phyloP scores from a whole-genome alignment of 2,797 vertebrate species.

The Sternotherus odoratus region DNA sequence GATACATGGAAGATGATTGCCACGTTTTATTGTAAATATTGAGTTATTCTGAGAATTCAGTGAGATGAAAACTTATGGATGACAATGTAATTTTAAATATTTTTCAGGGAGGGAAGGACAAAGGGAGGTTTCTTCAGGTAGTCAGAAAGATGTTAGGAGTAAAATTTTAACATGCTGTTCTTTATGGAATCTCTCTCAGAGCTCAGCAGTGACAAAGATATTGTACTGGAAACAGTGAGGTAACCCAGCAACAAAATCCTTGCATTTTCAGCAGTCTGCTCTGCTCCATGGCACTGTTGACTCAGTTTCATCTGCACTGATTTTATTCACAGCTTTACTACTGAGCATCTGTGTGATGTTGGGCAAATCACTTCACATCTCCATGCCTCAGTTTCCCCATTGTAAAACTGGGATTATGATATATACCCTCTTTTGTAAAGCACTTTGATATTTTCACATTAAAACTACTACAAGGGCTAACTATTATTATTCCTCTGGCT shows the following conservation, averaged over 20 bases:
- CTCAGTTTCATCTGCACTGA: background rate
- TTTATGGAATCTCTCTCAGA: background rate
- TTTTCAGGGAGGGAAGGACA: background rate
- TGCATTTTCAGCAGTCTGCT: background rate
- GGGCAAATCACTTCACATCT: background rate
- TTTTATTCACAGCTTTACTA: background rate
- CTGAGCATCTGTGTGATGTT: background rate
- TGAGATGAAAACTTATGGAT: conserved; percentile 26
- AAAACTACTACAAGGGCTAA: background rate
- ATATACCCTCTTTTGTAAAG: background rate
- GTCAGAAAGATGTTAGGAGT: background rate
- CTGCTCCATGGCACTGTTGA: background rate
- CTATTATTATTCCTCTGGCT: background rate
- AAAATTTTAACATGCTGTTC: background rate
- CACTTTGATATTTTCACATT: background rate
- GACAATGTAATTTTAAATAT: conserved; percentile 37
- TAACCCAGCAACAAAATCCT: background rate
- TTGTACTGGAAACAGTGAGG: background rate
- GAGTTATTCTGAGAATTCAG: conserved; percentile 32
- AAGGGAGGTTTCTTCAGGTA: background rate
- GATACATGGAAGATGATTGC: conserved; percentile 48
- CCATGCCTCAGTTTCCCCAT: background rate
- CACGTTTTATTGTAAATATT: conserved; percentile 63
- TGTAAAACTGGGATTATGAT: background rate
- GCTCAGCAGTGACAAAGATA: background rate